Evolutionary conservation across 2,113 vertebrate species (phyloP).

Genomic region (Bufo bufo): DNA sequence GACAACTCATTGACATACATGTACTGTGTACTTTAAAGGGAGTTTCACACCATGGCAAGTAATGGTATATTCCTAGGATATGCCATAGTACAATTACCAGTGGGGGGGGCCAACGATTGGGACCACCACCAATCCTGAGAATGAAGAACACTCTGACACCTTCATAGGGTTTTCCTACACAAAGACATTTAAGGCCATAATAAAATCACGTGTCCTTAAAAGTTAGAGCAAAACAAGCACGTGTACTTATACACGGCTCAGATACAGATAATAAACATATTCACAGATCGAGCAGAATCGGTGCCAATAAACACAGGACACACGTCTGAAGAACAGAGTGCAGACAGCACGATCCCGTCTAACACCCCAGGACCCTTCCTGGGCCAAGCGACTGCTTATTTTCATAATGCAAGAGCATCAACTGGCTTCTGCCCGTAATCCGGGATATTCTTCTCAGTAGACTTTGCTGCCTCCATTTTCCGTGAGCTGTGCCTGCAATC

Average conservation of each 20-base stretch:
- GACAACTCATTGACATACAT: too few species aligned
- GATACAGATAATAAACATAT: slow-evolving; percentile 49
- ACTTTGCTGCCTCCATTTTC: background rate
- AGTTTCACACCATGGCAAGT: too few species aligned
- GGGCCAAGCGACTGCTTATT: slow-evolving; percentile 39
- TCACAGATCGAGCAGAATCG: slow-evolving; percentile 42
- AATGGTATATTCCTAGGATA: too few species aligned
- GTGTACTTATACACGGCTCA: slow-evolving; percentile 23
- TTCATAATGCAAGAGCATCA: slow-evolving; percentile 7
- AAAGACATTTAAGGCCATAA: background rate
- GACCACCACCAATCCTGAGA: too few species aligned
- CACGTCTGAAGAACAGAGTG: background rate
- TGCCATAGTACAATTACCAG: too few species aligned
- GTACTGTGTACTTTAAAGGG: too few species aligned
- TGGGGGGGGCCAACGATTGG: too few species aligned
- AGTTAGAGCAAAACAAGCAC: background rate
- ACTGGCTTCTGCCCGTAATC: background rate
- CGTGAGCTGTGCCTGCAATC: slow-evolving; percentile 69
- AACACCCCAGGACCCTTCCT: slow-evolving; percentile 4
- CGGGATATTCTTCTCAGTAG: background rate
- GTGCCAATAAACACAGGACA: slow-evolving; percentile 46
- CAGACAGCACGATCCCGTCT: slow-evolving; percentile 23
- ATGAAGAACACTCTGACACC: too few species aligned
- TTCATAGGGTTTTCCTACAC: too few species aligned
- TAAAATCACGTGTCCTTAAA: slow-evolving; percentile 11